Base-by-base conservation (phyloP, 2,797 vertebrate genomes). In the Gallinago solitaria region DNA sequence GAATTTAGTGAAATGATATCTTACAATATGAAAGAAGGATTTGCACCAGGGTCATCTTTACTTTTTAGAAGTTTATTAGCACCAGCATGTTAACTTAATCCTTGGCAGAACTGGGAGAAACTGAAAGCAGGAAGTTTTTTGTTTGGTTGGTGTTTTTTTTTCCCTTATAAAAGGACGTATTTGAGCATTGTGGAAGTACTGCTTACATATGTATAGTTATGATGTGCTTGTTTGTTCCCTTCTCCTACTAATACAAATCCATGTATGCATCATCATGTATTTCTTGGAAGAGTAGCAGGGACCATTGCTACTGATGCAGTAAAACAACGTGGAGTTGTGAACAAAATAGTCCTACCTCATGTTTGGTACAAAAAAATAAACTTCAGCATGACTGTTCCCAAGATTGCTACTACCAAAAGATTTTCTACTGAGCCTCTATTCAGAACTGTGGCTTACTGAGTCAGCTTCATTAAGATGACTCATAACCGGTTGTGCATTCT, bases 11-110 rank as follows among this genome's bases (percentile, higher is more conserved):
- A 85, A 91, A 88, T 59, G 3, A 16, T 78, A 41, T 79, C 41
- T 69, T 93, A 64, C n/a, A 85, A 91, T 35, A 86, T 82, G 73
- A 91, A 91, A 91, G 51, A 86, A 81, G 30, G 11, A 45, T 84
- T 89, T 81, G 50, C 43, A 88, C 20, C 13, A 20, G 33, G 23
- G 32, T 53, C 17, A 20, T 61, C 39, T 71, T 86, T 53, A 51
- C 28, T 76, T 71, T 71, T 85, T 83, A 30, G 63, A 87, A 86
- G 27, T 63, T 85, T 92, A 56, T 81, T 69, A 79, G 16, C 27
- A 56, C 9, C 4, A 60, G 41, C 2, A 59, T 4, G 10, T 81
- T 91, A 94, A 92, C 54, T n/a, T 89, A 41, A 54, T 81, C 28
- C 24, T 80, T 24, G 65, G 9, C 37, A 30, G 32, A 81, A 70